Evolutionary conservation across 2,797 vertebrate species (phyloP).

Genomic region (Aphelocoma californica): DNA sequence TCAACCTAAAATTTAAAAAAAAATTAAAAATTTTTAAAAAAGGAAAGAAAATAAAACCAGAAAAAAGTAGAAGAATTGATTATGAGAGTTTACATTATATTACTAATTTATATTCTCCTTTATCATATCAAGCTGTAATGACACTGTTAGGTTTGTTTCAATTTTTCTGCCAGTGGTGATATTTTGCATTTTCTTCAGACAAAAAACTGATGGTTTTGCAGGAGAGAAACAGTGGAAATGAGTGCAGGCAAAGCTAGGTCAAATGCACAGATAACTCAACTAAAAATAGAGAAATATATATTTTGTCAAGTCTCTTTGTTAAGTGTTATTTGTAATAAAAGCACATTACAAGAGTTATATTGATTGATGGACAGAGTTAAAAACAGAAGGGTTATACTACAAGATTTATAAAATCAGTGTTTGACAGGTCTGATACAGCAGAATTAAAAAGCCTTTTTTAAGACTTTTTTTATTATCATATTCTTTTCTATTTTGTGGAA

Average conservation of each 20-base stretch:
- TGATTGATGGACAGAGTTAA: background rate
- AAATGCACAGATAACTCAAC: background rate
- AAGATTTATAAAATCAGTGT: background rate
- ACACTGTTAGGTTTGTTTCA: background rate
- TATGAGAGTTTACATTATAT: background rate
- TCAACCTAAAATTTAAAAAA: background rate
- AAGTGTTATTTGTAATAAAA: background rate
- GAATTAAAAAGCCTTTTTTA: background rate
- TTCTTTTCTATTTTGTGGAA: background rate
- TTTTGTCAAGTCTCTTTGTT: background rate
- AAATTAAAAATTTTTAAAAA: background rate
- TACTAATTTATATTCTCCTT: background rate
- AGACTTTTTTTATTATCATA: background rate
- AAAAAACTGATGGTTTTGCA: background rate
- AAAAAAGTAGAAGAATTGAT: background rate
- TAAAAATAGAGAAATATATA: background rate
- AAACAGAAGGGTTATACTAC: background rate
- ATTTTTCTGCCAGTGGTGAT: background rate
- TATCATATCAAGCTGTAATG: background rate
- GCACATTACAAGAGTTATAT: background rate
- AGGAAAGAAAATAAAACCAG: background rate
- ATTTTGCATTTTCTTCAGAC: background rate
- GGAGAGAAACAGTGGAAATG: background rate
- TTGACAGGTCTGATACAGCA: background rate
- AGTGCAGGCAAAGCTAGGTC: background rate